phyloP scores from a whole-genome alignment of 1,140 invertebrate genomes.

The Brachionus paranguensis region DNA sequence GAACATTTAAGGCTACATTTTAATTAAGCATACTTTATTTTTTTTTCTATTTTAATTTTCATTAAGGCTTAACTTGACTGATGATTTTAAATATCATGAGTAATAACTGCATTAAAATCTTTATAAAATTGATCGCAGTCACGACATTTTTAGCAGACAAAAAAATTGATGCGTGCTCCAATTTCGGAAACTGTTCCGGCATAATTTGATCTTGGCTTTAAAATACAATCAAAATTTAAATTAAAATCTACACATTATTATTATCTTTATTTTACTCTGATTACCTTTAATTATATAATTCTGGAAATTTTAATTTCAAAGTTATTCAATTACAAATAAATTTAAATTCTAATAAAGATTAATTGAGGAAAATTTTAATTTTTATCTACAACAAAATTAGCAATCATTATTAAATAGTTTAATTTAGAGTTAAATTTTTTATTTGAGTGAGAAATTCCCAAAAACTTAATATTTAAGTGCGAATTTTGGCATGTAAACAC shows the following conservation, averaged over 20 bases:
- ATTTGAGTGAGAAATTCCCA: background rate
- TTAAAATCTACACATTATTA: too few relatives aligned
- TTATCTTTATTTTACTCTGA: too few relatives aligned
- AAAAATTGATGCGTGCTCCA: background rate
- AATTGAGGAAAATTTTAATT: too few relatives aligned
- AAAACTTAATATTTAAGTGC: background rate
- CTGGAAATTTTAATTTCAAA: too few relatives aligned
- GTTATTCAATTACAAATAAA: too few relatives aligned
- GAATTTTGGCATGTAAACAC: background rate
- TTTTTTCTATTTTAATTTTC: background rate
- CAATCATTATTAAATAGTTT: too few relatives aligned
- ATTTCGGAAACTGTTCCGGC: background rate
- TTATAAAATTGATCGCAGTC: background rate
- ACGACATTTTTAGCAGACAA: background rate
- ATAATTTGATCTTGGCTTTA: background rate
- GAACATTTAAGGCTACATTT: background rate
- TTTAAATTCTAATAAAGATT: too few relatives aligned
- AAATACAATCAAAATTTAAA: background rate
- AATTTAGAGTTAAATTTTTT: background rate
- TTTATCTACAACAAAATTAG: too few relatives aligned
- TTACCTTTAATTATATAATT: too few relatives aligned
- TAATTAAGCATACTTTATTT: background rate
- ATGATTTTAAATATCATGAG: background rate
- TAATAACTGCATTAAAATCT: background rate
- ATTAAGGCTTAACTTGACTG: background rate